phyloP scores from a whole-genome alignment of 2,113 vertebrate genomes.

The Leuciscus idus region DNA sequence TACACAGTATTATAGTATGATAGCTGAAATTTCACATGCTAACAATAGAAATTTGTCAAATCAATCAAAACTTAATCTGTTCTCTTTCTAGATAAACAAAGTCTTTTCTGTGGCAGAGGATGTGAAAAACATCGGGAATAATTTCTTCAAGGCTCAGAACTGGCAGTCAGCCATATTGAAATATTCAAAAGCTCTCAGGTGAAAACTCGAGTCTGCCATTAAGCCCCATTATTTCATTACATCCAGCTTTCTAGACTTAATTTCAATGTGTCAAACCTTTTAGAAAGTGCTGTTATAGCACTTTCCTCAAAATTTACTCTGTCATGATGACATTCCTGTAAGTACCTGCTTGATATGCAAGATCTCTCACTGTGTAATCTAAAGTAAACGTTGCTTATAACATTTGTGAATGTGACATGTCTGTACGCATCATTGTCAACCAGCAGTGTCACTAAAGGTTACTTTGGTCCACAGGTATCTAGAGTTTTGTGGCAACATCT shows the following conservation, averaged over 20 bases:
- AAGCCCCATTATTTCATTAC: neutral
- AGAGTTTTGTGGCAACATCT: slow-evolving; percentile 78
- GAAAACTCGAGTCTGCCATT: slow-evolving; percentile 46
- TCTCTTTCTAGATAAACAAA: slow-evolving; percentile 83
- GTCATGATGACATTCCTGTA: neutral
- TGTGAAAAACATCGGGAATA: slow-evolving; percentile 94
- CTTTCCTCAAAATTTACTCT: neutral
- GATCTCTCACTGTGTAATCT: neutral
- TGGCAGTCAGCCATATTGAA: slow-evolving; percentile 90
- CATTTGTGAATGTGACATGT: neutral
- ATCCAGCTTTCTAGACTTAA: neutral
- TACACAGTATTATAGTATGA: neutral
- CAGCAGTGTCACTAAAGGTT: neutral
- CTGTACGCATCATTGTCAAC: neutral
- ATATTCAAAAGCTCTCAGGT: slow-evolving; percentile 94
- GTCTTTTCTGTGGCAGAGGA: slow-evolving; percentile 88
- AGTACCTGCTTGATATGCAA: neutral
- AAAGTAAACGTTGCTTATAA: neutral
- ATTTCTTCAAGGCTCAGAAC: slow-evolving; percentile 91
- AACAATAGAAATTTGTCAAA: neutral
- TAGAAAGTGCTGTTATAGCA: neutral
- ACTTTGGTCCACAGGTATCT: slow-evolving; percentile 79
- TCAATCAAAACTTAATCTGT: neutral
- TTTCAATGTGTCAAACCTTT: neutral
- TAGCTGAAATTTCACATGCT: neutral